These are phyloP conservation scores for Anguilla obscura DNA, from an alignment of 2,797 vertebrate species.

Conservation along the genomic window DNA sequence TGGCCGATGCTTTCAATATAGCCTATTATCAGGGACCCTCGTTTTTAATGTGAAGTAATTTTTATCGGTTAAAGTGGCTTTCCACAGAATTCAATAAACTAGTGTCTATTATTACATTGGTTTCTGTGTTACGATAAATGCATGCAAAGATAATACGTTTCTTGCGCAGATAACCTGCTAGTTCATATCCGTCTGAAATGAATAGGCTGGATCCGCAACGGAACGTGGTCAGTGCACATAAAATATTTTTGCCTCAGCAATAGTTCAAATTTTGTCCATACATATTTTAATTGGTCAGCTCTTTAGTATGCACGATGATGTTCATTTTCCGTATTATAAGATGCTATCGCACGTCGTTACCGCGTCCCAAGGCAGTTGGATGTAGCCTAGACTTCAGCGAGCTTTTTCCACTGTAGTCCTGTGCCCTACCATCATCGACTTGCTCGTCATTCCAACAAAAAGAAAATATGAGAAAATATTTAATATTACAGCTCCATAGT, in stretches of 20 bases:
- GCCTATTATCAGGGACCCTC: background rate
- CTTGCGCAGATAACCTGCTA: background rate
- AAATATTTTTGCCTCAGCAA: background rate
- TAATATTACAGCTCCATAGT: background rate
- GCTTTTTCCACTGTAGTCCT: background rate
- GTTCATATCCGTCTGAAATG: background rate
- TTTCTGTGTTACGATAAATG: background rate
- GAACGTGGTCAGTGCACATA: constrained; percentile 18
- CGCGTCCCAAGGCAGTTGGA: background rate
- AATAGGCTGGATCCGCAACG: constrained; percentile 1
- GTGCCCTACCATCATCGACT: background rate
- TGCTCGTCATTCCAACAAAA: background rate
- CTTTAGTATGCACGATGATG: background rate
- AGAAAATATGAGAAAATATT: background rate
- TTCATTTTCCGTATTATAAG: background rate
- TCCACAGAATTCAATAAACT: background rate
- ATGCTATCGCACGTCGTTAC: background rate
- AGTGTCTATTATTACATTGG: background rate
- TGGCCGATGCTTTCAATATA: background rate
- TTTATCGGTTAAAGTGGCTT: background rate
- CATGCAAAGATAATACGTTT: background rate
- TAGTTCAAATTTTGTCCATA: background rate
- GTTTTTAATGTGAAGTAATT: background rate
- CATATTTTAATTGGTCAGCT: background rate
- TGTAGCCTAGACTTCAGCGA: background rate